Percentiles rank a stretch among this genome's conserved stretches.
phyloP scores from a whole-genome alignment of 2,113 vertebrate genomes.

The Odontesthes bonariensis region DNA sequence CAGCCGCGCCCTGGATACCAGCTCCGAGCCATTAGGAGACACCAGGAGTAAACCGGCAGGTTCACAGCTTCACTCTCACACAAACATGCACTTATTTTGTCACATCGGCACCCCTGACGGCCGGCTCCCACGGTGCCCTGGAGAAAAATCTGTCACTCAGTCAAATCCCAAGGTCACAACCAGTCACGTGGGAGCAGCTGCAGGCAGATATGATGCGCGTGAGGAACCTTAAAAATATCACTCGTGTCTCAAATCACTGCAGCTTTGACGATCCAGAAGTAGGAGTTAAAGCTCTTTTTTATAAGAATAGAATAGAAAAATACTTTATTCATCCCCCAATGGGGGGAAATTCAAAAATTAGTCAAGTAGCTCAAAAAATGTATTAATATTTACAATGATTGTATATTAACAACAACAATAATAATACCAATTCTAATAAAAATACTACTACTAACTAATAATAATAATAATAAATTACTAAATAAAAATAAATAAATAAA shows the following conservation, averaged over 20 bases:
- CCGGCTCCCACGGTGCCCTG: background rate
- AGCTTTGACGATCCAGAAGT: background rate
- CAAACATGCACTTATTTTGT: background rate
- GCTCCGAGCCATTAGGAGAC: conserved; percentile 5
- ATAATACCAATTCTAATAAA: too few relatives aligned
- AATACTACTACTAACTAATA: too few relatives aligned
- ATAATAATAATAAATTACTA: too few relatives aligned
- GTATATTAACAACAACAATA: too few relatives aligned
- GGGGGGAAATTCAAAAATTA: too few relatives aligned
- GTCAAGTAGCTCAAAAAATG: too few relatives aligned
- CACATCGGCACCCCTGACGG: background rate
- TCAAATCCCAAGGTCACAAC: conserved; percentile 57
- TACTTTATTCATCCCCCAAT: too few relatives aligned
- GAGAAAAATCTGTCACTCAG: conserved; percentile 31
- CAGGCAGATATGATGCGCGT: background rate
- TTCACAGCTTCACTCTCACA: background rate
- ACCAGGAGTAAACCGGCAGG: background rate
- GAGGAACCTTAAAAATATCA: background rate
- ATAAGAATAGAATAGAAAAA: too few relatives aligned
- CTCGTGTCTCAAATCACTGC: background rate
- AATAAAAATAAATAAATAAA: too few relatives aligned
- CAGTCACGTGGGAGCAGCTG: conserved; percentile 15
- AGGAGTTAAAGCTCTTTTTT: background rate
- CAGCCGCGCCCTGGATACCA: conserved; percentile 37
- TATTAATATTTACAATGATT: too few relatives aligned